These are phyloP conservation scores for Icerya purchasi DNA, from an alignment of 2,888 invertebrate genomes.

Conservation along the genomic window DNA sequence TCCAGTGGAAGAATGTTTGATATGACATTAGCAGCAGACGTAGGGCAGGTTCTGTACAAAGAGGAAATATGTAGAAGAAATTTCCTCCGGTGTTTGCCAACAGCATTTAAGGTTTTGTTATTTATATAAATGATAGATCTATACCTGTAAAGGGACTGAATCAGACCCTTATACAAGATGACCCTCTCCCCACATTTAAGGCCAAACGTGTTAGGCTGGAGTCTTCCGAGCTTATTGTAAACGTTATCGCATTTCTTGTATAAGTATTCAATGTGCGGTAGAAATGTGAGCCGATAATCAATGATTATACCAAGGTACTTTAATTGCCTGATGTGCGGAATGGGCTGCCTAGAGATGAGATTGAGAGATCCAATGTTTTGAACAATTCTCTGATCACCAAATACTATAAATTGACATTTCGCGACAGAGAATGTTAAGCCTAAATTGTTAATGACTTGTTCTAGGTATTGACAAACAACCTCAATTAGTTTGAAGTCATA, in stretches of 20 bases:
- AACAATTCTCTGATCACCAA: too few relatives aligned
- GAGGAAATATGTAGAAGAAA: neutral
- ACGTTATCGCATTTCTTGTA: neutral
- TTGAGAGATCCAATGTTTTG: too few relatives aligned
- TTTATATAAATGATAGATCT: neutral
- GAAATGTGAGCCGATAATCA: neutral
- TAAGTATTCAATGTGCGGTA: neutral
- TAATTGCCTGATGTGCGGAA: neutral
- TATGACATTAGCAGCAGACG: neutral
- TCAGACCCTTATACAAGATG: neutral
- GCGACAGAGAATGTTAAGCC: neutral
- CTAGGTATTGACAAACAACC: neutral
- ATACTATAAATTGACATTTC: neutral
- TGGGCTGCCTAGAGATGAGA: neutral
- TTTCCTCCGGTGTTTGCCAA: neutral
- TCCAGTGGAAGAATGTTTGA: neutral
- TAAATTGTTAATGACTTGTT: neutral
- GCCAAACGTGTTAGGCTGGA: neutral
- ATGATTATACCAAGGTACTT: neutral
- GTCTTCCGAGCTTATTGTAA: neutral
- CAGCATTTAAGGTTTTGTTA: neutral
- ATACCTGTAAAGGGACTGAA: neutral
- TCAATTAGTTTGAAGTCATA: neutral
- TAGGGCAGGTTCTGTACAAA: neutral
- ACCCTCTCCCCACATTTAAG: neutral